phyloP scores from a whole-genome alignment of 2,888 invertebrate species.

The Smittia aterrima region DNA sequence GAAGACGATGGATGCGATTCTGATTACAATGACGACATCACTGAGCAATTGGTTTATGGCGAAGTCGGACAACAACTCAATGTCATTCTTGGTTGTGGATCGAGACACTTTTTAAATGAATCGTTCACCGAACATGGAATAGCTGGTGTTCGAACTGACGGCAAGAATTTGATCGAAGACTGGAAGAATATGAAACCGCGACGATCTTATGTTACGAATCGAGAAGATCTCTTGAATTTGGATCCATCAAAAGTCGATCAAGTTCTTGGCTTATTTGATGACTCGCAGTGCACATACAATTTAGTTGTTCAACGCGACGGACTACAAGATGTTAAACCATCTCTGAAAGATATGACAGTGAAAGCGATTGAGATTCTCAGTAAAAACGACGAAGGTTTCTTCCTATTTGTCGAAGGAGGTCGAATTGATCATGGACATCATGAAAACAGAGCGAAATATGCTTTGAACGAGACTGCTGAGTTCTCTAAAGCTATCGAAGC shows the following conservation, averaged over 20 bases:
- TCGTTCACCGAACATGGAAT: slow-evolving; percentile 53
- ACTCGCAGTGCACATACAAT: slow-evolving; percentile 58
- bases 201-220: slow-evolving; percentile 58
- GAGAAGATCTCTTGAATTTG: slow-evolving; percentile 52
- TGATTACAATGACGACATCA: slow-evolving; percentile 64
- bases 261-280: slow-evolving; percentile 52
- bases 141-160: slow-evolving; percentile 56
- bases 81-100: slow-evolving; percentile 56
- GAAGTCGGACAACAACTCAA: slow-evolving; percentile 67
- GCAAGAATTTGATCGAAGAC: slow-evolving; percentile 60
- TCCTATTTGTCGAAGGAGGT: slow-evolving; percentile 71
- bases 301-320: slow-evolving; percentile 52
- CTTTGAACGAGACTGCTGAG: slow-evolving; percentile 73
- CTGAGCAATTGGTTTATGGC: slow-evolving; percentile 65
- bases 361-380: slow-evolving; percentile 68
- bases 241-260: background rate
- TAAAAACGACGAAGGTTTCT: slow-evolving; percentile 66
- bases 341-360: slow-evolving; percentile 70
- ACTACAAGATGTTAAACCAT: slow-evolving; percentile 58
- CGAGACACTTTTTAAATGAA: background rate
- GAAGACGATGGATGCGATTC: slow-evolving; percentile 49
- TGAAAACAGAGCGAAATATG: slow-evolving; percentile 57
- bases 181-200: slow-evolving; percentile 55
- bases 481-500: slow-evolving; percentile 68
- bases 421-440: slow-evolving; percentile 79